Evolutionary conservation across 2,888 invertebrate genomes (phyloP).

Genomic region (Spilarctia lutea): DNA sequence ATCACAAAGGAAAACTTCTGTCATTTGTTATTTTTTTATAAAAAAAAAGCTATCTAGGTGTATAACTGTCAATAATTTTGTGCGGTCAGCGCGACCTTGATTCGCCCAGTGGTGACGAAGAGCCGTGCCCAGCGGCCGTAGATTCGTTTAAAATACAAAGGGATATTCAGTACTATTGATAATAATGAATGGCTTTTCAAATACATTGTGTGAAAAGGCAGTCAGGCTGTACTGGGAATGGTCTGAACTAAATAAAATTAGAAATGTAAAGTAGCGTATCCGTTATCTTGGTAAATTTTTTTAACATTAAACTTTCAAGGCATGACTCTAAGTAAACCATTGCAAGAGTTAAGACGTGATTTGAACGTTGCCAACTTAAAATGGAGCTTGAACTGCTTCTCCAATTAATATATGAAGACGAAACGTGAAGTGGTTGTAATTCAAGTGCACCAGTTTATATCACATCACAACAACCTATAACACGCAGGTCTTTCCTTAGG

Average conservation of each 20-base stretch:
- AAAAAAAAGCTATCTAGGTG: background rate
- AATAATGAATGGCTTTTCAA: slow-evolving; percentile 22
- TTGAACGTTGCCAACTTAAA: background rate
- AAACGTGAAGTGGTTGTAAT: no score
- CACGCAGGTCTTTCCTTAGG: no score
- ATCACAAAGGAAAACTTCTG: background rate
- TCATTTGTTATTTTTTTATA: slow-evolving; percentile 1
- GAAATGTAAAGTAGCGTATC: background rate
- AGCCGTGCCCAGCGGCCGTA: slow-evolving; percentile 48
- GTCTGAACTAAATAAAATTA: background rate
- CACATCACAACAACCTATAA: no score
- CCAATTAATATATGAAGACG: background rate
- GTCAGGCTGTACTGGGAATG: background rate
- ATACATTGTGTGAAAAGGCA: background rate
- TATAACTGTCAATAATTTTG: slow-evolving; percentile 34
- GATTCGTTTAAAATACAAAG: slow-evolving; percentile 42
- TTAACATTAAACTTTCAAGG: background rate
- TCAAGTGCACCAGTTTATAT: no score
- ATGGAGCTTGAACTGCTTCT: background rate
- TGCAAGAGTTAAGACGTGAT: background rate
- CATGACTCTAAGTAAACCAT: background rate
- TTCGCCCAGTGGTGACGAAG: slow-evolving; percentile 43
- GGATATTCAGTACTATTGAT: slow-evolving; percentile 41
- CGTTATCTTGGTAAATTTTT: background rate
- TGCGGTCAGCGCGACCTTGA: slow-evolving; percentile 42